These are phyloP conservation scores for Lithodes maja DNA, from an alignment of 2,888 invertebrate genomes.

Conservation along the genomic window DNA sequence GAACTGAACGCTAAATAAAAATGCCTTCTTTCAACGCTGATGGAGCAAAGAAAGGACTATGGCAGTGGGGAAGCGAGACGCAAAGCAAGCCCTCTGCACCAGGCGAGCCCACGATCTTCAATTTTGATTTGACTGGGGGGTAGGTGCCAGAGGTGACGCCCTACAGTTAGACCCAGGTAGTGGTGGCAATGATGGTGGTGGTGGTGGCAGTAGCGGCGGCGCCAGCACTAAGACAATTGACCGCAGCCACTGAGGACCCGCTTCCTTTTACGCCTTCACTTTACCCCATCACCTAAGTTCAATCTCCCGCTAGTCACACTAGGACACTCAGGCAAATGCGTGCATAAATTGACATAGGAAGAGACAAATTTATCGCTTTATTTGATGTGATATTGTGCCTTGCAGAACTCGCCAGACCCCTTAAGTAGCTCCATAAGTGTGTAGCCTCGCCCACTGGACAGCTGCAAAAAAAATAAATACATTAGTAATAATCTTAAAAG, in stretches of 20 bases:
- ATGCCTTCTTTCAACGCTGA: constrained; percentile 28
- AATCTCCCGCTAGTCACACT: constrained; percentile 64
- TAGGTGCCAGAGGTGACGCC: constrained; percentile 24
- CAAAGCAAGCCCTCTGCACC: constrained; percentile 42
- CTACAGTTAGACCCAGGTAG: too few species aligned
- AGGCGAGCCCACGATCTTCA: constrained; percentile 34
- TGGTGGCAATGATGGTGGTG: constrained; percentile 4
- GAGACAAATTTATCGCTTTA: constrained; percentile 45
- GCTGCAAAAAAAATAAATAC: constrained; percentile 42
- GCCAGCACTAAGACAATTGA: constrained; percentile 54
- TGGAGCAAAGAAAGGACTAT: constrained; percentile 57
- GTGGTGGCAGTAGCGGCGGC: constrained; percentile 38
- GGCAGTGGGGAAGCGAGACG: neutral
- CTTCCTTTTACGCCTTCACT: constrained; percentile 57
- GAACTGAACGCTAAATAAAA: constrained; percentile 38
- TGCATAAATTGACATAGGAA: constrained; percentile 53
- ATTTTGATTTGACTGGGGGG: constrained; percentile 58
- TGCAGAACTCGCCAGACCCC: constrained; percentile 71
- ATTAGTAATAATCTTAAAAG: neutral
- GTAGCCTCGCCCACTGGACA: constrained; percentile 71
- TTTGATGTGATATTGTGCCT: constrained; percentile 71
- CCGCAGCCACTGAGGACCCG: constrained; percentile 63
- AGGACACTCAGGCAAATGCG: constrained; percentile 58
- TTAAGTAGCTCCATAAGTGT: constrained; percentile 71
- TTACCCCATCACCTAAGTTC: constrained; percentile 66